Conservation (phyloP, 2,113 vertebrate species). For the Silurus glanis region DNA sequence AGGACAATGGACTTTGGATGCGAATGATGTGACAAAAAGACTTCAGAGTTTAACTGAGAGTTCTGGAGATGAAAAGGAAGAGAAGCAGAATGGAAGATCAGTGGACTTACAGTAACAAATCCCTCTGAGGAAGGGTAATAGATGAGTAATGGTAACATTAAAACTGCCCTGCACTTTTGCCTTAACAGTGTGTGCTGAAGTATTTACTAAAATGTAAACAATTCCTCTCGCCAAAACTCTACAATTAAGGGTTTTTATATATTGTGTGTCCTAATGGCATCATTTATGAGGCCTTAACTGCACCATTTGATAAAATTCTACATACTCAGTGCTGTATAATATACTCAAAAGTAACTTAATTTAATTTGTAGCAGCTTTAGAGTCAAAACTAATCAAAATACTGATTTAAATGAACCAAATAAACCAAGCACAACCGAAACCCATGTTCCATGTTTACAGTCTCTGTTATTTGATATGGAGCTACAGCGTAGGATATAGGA, state of each 20-base stretch:
- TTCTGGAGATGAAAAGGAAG: conserved; percentile 47
- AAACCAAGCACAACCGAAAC: neutral
- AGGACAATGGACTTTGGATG: neutral
- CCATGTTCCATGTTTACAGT: neutral
- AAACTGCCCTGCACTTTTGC: conserved; percentile 22
- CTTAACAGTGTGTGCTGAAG: neutral
- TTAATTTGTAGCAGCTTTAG: conserved; percentile 9
- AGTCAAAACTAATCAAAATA: neutral
- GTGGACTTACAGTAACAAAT: neutral
- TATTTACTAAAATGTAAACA: neutral
- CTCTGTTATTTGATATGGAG: neutral
- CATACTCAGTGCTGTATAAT: neutral
- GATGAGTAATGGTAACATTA: neutral
- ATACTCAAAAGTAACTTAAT: neutral
- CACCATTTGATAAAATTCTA: neutral
- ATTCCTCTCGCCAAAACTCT: neutral
- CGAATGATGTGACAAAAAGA: neutral
- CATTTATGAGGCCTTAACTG: neutral
- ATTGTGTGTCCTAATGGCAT: neutral
- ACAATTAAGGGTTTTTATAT: neutral
- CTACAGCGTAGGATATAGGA: neutral
- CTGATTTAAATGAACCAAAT: neutral
- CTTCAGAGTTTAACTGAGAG: conserved; percentile 18
- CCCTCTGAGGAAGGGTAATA: neutral
- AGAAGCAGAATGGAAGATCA: neutral